Conservation (phyloP, 2,888 invertebrate genomes). For the Venusia cambrica region DNA sequence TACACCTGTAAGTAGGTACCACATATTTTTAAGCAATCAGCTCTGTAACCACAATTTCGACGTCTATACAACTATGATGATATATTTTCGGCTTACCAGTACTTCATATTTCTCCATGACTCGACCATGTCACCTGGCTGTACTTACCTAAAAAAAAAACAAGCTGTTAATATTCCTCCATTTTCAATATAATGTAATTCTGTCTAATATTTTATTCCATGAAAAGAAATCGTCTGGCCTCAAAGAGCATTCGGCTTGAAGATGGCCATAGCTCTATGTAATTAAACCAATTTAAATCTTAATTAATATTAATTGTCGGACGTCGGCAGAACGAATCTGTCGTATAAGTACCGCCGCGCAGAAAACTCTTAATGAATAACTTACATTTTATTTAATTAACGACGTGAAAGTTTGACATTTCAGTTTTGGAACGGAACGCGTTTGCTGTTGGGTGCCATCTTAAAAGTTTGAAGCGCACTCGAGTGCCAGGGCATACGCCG, state of each 20-base stretch:
- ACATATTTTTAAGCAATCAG: no score
- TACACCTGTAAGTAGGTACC: no score
- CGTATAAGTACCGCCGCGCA: conserved; percentile 64
- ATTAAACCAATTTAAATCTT: conserved; percentile 81
- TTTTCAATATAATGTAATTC: conserved; percentile 1
- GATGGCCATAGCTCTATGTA: conserved; percentile 72
- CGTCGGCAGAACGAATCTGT: conserved; percentile 78
- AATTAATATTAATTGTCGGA: conserved; percentile 80
- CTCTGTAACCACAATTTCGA: no score
- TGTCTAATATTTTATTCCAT: conserved; percentile 10
- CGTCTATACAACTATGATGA: no score
- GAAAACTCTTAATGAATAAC: conserved; percentile 34
- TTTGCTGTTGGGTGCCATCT: conserved; percentile 32
- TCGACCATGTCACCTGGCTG: not conserved
- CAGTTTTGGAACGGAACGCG: conserved; percentile 29
- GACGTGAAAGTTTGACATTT: conserved; percentile 31
- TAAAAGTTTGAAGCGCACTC: conserved; percentile 42
- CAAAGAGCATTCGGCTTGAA: conserved; percentile 59
- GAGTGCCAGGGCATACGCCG: conserved; percentile 35
- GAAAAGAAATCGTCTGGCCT: conserved; percentile 40
- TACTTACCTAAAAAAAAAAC: conserved; percentile 14
- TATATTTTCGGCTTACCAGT: no score
- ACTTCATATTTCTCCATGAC: not conserved
- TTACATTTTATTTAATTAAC: conserved; percentile 46
- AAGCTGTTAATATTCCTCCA: not conserved